phyloP scores from a whole-genome alignment of 1,140 invertebrate species.

The Mizuhopecten yessoensis region DNA sequence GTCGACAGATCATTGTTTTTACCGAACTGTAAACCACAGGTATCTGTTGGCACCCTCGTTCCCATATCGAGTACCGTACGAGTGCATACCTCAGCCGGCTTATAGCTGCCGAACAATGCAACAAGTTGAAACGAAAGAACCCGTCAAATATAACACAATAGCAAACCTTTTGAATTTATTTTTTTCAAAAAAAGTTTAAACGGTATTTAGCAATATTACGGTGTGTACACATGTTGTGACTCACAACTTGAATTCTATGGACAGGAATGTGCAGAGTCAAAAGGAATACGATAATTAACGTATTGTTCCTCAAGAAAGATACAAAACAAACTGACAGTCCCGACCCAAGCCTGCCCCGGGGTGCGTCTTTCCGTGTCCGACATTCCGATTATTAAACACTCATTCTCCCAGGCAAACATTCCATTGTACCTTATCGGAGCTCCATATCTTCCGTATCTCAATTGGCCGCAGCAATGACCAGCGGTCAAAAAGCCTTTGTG shows the following conservation, averaged over 20 bases:
- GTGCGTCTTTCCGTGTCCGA: slow-evolving; percentile 6
- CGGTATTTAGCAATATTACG: slow-evolving; percentile 12
- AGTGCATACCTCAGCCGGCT: not conserved
- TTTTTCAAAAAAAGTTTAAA: slow-evolving; percentile 26
- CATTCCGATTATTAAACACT: not conserved
- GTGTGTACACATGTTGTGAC: not conserved
- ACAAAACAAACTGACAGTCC: not conserved
- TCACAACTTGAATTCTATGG: not conserved
- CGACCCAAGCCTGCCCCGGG: not conserved
- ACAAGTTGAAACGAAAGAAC: not conserved
- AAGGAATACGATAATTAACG: not conserved
- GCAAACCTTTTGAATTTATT: not conserved
- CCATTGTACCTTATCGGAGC: not conserved
- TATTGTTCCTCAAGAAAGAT: not conserved
- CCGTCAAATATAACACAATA: not conserved
- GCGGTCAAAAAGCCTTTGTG: not conserved
- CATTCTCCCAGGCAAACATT: slow-evolving; percentile 11
- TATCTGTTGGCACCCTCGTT: not conserved
- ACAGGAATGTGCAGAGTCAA: not conserved
- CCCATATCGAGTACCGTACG: not conserved
- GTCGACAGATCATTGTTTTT: not conserved
- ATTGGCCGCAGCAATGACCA: slow-evolving; percentile 24
- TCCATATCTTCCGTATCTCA: not conserved
- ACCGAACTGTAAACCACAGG: not conserved
- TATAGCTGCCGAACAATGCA: not conserved